Evolutionary conservation across 2,113 vertebrate species (phyloP).

Genomic region (Macaca fascicularis): DNA sequence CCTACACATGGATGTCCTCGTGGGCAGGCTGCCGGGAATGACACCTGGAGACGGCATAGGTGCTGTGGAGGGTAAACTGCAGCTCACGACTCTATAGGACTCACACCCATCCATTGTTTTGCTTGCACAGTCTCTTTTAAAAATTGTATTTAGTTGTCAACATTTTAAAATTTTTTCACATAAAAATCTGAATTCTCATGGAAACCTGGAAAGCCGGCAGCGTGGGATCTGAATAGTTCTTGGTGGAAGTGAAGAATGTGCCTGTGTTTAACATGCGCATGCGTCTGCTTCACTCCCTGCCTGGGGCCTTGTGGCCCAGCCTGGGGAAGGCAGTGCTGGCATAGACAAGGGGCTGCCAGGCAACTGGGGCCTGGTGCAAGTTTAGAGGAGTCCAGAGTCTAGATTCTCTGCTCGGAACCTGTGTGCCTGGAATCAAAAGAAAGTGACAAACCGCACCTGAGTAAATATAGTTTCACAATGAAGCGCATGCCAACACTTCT

Average conservation of each 20-base stretch:
- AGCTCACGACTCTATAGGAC: neutral
- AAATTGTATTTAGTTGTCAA: neutral
- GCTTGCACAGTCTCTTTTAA: neutral
- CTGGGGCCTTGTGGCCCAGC: neutral
- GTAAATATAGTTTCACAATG: conserved; percentile 8
- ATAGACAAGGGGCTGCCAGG: neutral
- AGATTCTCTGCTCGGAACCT: neutral
- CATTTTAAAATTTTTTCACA: neutral
- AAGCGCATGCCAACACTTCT: neutral
- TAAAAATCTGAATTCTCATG: neutral
- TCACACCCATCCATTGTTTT: neutral
- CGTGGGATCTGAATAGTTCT: neutral
- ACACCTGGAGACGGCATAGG: neutral
- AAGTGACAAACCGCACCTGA: neutral
- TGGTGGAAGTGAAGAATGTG: neutral
- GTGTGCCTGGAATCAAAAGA: neutral
- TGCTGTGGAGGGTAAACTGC: neutral
- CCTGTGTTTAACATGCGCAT: neutral
- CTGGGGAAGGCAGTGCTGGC: neutral
- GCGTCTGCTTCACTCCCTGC: neutral
- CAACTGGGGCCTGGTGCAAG: too few species aligned
- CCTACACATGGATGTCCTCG: too few species aligned
- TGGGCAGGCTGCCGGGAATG: neutral
- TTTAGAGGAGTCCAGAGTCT: neutral
- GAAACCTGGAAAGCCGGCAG: neutral